phyloP scores from a whole-genome alignment of 1,140 invertebrate species.

The Scaptomyza hsui region DNA sequence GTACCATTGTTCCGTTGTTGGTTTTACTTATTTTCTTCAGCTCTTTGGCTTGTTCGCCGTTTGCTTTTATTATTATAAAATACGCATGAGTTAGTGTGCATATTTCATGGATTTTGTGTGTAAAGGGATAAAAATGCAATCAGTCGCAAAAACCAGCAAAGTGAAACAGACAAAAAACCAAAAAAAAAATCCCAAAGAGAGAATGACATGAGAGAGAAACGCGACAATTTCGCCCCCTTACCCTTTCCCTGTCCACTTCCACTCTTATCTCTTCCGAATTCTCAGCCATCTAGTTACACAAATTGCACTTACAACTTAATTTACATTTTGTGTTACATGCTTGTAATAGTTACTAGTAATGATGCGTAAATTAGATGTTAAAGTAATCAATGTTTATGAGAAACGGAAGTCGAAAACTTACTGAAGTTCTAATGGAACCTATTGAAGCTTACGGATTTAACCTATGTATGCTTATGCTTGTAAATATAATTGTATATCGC shows the following conservation, averaged over 20 bases:
- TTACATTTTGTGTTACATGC: constrained; percentile 18
- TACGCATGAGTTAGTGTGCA: constrained; percentile 82
- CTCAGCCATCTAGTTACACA: constrained; percentile 13
- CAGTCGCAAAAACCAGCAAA: constrained; percentile 81
- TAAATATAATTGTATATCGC: no score
- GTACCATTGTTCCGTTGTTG: constrained; percentile 28
- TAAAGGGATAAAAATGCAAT: constrained; percentile 81
- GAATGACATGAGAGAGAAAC: background rate
- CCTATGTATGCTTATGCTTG: no score
- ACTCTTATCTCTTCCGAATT: background rate
- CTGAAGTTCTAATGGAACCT: no score
- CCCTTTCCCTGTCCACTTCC: no score
- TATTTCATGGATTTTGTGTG: constrained; percentile 82
- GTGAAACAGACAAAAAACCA: constrained; percentile 67
- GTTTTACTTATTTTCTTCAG: constrained; percentile 7
- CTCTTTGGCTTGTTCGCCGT: background rate
- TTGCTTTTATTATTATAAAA: constrained; percentile 81
- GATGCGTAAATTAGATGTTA: no score
- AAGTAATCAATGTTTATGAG: no score
- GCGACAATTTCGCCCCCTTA: background rate
- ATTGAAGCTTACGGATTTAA: no score
- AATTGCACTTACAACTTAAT: constrained; percentile 51
- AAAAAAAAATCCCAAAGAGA: constrained; percentile 19
- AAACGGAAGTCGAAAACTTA: no score
- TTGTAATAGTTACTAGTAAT: no score